Evolutionary conservation across 2,797 vertebrate species (phyloP).

Genomic region (Phrynocephalus vlangalii): DNA sequence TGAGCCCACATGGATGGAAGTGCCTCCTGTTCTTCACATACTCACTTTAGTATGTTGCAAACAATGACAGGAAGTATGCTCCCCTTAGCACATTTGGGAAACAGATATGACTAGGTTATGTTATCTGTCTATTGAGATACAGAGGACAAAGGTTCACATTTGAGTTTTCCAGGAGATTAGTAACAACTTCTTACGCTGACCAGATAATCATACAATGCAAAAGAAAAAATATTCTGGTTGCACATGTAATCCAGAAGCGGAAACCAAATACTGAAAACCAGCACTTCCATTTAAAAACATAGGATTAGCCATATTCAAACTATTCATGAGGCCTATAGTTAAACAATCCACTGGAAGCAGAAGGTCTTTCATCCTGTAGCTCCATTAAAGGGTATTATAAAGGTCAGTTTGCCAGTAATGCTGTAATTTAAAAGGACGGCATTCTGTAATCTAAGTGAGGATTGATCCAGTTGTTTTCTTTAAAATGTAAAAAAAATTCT

Average conservation of each 20-base stretch:
- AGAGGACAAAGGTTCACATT: conserved; percentile 55
- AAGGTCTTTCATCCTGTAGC: conserved; percentile 20
- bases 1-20: no score
- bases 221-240: conserved; percentile 51
- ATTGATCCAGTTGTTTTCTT: conserved; percentile 26
- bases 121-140: conserved; percentile 34
- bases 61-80: no score
- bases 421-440: conserved; percentile 31
- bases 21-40: no score
- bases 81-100: no score
- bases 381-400: conserved; percentile 39
- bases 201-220: conserved; percentile 46
- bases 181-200: conserved; percentile 64
- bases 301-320: conserved; percentile 7
- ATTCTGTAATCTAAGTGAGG: conserved; percentile 17
- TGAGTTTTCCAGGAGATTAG: conserved; percentile 54
- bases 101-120: not conserved
- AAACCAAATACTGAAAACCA: conserved; percentile 51
- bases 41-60: no score
- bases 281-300: conserved; percentile 43
- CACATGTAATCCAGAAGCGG: not conserved
- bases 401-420: conserved; percentile 51
- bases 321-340: conserved; percentile 11
- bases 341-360: conserved; percentile 41
- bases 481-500: conserved; percentile 19